Evolutionary conservation across 2,113 vertebrate genomes (phyloP).

Genomic region (Myotis lucifugus): DNA sequence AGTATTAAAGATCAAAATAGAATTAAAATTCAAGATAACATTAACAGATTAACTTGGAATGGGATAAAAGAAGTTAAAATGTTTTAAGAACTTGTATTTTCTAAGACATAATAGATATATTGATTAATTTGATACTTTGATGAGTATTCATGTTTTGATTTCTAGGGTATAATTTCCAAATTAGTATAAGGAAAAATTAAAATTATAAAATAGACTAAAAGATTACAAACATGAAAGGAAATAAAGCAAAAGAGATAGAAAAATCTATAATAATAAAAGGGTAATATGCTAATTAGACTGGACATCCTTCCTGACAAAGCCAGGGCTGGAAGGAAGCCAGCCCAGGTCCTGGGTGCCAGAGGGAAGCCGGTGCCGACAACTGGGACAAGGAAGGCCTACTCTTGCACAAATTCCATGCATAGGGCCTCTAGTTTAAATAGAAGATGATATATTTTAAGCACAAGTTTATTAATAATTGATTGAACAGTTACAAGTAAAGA

Average conservation of each 20-base stretch:
- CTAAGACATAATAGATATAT: neutral
- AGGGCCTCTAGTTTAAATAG: neutral
- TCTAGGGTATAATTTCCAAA: neutral
- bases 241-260: neutral
- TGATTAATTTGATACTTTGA: neutral
- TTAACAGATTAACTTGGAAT: neutral
- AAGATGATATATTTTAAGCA: conserved; percentile 21
- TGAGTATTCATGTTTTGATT: neutral
- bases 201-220: neutral
- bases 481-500: neutral
- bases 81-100: neutral
- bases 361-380: too few relatives aligned
- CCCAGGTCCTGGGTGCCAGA: too few relatives aligned
- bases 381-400: too few relatives aligned
- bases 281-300: too few relatives aligned
- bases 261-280: neutral
- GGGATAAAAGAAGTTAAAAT: neutral
- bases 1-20: neutral
- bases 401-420: too few relatives aligned
- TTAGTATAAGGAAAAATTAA: neutral
- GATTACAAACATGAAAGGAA: neutral
- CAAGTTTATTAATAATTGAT: neutral
- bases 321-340: too few relatives aligned
- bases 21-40: neutral
- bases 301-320: too few relatives aligned